Evolutionary conservation across 2,888 invertebrate genomes (phyloP).

Genomic region (Acanthopleura granulata): DNA sequence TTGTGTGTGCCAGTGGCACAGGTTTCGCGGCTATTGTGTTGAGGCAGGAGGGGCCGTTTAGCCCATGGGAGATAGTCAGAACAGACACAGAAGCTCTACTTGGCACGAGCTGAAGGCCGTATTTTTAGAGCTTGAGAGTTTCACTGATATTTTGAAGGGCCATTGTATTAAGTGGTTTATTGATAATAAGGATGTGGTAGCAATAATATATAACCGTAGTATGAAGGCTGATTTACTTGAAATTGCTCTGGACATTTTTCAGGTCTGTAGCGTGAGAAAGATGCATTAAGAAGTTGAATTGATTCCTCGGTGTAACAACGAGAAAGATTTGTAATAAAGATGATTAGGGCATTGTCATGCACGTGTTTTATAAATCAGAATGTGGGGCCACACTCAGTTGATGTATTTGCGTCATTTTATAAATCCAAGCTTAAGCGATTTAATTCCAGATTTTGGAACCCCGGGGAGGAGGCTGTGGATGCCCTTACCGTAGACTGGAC

Average conservation of each 20-base stretch:
- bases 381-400: conserved; percentile 19
- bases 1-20: background rate
- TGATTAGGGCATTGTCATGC: conserved; percentile 9
- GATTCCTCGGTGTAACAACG: conserved; percentile 21
- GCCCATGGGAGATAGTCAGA: conserved; percentile 15
- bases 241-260: background rate
- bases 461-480: conserved; percentile 15
- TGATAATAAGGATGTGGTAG: no score
- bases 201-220: no score
- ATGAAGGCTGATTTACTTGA: conserved; percentile 15
- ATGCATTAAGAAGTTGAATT: conserved; percentile 12
- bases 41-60: background rate
- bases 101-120: conserved; percentile 24
- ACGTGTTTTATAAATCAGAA: conserved; percentile 6
- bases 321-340: conserved; percentile 15
- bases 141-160: background rate
- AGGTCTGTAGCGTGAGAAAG: conserved; percentile 13
- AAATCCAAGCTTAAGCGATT: conserved; percentile 21
- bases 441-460: conserved; percentile 22
- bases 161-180: background rate
- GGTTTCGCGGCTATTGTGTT: background rate
- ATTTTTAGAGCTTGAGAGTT: conserved; percentile 6
- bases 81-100: conserved; percentile 12
- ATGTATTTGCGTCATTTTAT: conserved; percentile 23
- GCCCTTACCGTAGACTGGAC: conserved; percentile 21